Percentiles rank a stretch among this genome's conserved stretches.
phyloP scores from a whole-genome alignment of 2,113 vertebrate genomes.

The Lichenostomus cassidix region DNA sequence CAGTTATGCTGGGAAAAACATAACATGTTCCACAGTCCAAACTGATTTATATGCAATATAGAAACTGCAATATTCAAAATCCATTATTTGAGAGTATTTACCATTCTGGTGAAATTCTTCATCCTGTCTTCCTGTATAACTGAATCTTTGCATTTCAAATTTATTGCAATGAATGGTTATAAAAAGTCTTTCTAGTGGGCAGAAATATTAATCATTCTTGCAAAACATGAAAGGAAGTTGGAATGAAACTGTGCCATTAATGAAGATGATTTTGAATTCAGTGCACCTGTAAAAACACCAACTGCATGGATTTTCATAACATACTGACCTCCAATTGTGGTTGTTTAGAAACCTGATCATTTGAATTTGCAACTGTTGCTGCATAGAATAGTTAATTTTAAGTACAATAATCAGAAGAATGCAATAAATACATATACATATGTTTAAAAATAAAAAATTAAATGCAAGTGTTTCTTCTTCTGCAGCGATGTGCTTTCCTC shows the following conservation, averaged over 20 bases:
- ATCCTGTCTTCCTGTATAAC: background rate
- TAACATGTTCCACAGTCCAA: background rate
- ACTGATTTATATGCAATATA: background rate
- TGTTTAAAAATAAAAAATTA: background rate
- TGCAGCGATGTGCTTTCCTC: background rate
- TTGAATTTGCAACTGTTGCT: background rate
- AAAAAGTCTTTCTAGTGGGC: background rate
- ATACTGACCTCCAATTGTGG: background rate
- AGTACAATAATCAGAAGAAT: background rate
- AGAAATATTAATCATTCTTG: constrained; percentile 26
- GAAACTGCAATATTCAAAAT: background rate
- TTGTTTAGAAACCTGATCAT: background rate
- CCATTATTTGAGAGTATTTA: background rate
- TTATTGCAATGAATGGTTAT: background rate
- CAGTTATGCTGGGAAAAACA: background rate
- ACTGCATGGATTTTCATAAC: background rate
- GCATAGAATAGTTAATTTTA: background rate
- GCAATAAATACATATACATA: background rate
- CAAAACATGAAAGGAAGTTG: background rate
- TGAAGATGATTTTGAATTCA: background rate
- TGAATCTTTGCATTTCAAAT: constrained; percentile 25
- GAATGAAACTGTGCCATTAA: background rate
- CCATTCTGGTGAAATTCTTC: background rate
- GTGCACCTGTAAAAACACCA: background rate
- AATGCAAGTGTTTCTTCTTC: background rate